Evolutionary conservation across 2,888 invertebrate species (phyloP).

Genomic region (Stegana nigrithorax): DNA sequence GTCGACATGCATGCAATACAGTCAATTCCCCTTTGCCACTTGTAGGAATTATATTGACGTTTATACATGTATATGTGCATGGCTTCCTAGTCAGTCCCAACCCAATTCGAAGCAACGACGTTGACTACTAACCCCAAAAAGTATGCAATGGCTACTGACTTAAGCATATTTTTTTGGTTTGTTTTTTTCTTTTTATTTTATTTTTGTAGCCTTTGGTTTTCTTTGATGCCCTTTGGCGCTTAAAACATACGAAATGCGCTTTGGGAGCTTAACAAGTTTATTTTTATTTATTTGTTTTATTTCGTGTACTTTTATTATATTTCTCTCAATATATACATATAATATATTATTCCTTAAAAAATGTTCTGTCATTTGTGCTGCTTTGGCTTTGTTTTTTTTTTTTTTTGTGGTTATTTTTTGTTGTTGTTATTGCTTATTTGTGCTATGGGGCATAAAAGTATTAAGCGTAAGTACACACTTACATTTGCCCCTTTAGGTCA

Average conservation of each 20-base stretch:
- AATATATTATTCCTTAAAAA: constrained; percentile 9
- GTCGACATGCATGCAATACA: background rate
- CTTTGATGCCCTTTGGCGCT: background rate
- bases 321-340: background rate
- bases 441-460: constrained; percentile 8
- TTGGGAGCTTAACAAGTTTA: constrained; percentile 11
- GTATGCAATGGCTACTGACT: constrained; percentile 1
- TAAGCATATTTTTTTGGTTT: too few species aligned
- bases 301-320: background rate
- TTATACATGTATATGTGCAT: background rate
- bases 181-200: background rate
- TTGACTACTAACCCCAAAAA: constrained; percentile 1
- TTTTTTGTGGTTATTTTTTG: too few species aligned
- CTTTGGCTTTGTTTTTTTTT: background rate
- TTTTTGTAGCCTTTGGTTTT: background rate
- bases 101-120: background rate
- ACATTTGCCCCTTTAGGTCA: background rate
- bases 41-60: constrained; percentile 33
- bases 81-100: background rate
- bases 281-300: constrained; percentile 15
- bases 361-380: too few species aligned
- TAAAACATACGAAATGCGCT: constrained; percentile 7
- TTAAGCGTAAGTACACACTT: too few species aligned
- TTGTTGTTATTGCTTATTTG: too few species aligned
- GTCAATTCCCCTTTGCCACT: constrained; percentile 44